Conservation (phyloP, 2,888 invertebrate species). For the Tromatobia lineatoria region DNA sequence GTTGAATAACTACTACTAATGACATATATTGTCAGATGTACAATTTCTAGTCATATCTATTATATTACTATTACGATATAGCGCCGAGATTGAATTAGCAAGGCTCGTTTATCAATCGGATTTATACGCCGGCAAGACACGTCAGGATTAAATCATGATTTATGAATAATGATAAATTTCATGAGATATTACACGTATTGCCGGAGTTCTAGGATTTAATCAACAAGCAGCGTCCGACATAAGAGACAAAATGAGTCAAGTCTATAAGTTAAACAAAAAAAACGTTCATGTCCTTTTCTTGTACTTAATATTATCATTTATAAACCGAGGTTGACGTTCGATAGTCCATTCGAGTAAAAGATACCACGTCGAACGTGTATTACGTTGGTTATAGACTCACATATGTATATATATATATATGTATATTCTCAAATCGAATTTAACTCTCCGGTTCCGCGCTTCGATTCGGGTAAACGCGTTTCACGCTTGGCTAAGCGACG, state of each 20-base stretch:
- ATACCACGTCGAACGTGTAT: slow-evolving; percentile 21
- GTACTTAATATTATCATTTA: not conserved
- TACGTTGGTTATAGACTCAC: slow-evolving; percentile 13
- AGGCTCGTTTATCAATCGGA: slow-evolving; percentile 67
- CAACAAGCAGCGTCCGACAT: slow-evolving; percentile 43
- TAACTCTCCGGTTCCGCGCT: slow-evolving; percentile 58
- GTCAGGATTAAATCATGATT: slow-evolving; percentile 66
- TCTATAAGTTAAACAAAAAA: slow-evolving; percentile 4
- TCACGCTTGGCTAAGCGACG: slow-evolving; percentile 84
- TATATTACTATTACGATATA: slow-evolving; percentile 35
- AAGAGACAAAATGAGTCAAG: slow-evolving; percentile 35
- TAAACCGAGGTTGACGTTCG: not conserved
- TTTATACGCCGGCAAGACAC: slow-evolving; percentile 49
- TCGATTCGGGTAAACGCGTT: slow-evolving; percentile 83
- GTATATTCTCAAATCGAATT: slow-evolving; percentile 58
- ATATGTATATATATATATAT: slow-evolving; percentile 21
- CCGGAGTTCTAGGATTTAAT: slow-evolving; percentile 61
- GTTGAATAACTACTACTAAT: not conserved
- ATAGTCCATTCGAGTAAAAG: not conserved
- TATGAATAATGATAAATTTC: slow-evolving; percentile 67
- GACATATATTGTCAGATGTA: not conserved
- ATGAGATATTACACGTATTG: slow-evolving; percentile 51
- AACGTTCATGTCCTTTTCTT: not conserved
- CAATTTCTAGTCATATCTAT: slow-evolving; percentile 22
- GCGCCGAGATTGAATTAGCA: slow-evolving; percentile 66